Evolutionary conservation across 2,888 invertebrate genomes (phyloP), one percentile per base, ranked within the genome.

Genomic region (Lysandra coridon): DNA sequence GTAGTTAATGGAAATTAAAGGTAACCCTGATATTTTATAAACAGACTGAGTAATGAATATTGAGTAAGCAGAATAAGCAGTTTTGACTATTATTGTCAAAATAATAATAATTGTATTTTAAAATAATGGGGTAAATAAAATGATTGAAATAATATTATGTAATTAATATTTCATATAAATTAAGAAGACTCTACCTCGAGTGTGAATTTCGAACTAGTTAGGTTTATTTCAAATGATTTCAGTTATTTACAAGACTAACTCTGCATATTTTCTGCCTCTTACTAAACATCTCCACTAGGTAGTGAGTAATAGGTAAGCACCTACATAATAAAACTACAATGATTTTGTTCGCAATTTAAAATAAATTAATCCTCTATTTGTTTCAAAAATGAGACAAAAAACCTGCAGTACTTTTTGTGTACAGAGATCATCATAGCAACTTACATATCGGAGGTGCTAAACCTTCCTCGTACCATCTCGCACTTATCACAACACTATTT

Each of bases 391-490:
- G 23, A 30, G 4, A 10, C 64, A 64, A 64, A 64, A 64, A 64
- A 62, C 64, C 4, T 23, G 12, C 23, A 12, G 5, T 30, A 64
- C 23, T 75, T 75, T 75, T 75, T 75, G 44, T 49, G 53, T 75
- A 30, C 75, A 53, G 30, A 53, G 49, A 75, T 49, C 75, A 75
- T 30, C 49, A 49, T 60, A 74, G 44, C 37, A 80, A 91, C 94
- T 94, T 86, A 94, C 94, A 94, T 86, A 85, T 94, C 94, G 30
- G 94, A 94, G 81, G 93, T 92, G 81, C 94, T 94, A 85, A 91
- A 93, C 88, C 94, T 91, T 82, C 94, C 94, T 78, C 94, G 94
- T 84, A 92, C 94, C 94, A 94, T 94, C 86, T 87, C 91, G 86
- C 83, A 85, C 89, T 88, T 87, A 85, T 85, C 88, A 89, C 33